Evolutionary conservation across 2,888 invertebrate species (phyloP).

Genomic region (Platycheirus albimanus): DNA sequence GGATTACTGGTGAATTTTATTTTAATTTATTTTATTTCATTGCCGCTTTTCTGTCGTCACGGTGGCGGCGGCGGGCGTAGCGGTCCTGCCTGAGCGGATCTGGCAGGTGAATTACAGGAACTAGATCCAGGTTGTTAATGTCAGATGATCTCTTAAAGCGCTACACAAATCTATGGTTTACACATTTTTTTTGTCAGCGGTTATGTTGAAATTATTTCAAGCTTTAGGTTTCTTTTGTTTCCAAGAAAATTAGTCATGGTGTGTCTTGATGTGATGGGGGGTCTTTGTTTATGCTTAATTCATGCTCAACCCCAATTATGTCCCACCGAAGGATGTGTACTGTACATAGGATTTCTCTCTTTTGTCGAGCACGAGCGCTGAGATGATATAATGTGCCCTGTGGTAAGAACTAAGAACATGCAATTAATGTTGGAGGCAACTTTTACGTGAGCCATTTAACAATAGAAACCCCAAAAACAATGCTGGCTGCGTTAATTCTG

Average conservation of each 20-base stretch:
- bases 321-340: neutral
- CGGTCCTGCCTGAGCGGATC: too few species aligned
- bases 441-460: constrained; percentile 34
- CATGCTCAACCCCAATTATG: neutral
- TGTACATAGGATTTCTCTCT: neutral
- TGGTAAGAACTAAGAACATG: constrained; percentile 8
- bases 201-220: constrained; percentile 1
- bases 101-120: neutral
- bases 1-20: constrained; percentile 22
- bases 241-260: neutral
- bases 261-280: neutral
- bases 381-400: constrained; percentile 21
- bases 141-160: neutral
- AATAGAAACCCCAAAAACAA: too few species aligned
- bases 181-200: neutral
- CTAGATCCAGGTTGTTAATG: neutral
- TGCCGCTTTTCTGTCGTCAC: neutral
- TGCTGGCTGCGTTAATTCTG: too few species aligned
- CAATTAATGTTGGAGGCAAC: constrained; percentile 18
- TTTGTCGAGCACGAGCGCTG: neutral
- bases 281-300: too few species aligned
- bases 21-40: constrained; percentile 17
- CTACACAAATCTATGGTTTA: neutral
- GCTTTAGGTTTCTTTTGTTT: neutral
- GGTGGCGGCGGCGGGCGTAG: too few species aligned